phyloP scores from a whole-genome alignment of 1,140 invertebrate species.

The Anastrepha ludens region DNA sequence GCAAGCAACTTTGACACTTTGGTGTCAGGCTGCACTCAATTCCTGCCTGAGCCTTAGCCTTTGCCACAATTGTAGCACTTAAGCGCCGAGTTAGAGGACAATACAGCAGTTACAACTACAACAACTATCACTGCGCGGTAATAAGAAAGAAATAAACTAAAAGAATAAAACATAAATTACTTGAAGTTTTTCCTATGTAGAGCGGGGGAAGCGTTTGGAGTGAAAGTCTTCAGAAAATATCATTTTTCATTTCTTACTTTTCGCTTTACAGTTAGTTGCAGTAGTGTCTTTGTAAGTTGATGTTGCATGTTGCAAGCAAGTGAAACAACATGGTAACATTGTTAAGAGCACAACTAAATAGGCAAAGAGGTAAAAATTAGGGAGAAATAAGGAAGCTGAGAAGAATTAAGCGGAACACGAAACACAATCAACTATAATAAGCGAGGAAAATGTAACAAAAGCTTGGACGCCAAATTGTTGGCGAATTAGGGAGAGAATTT shows the following conservation, averaged over 20 bases:
- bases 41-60: constrained; percentile 30
- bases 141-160: neutral
- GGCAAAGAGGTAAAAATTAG: neutral
- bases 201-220: neutral
- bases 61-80: constrained; percentile 36
- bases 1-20: constrained; percentile 47
- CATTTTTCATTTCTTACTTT: neutral
- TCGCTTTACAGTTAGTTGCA: neutral
- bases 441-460: neutral
- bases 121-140: neutral
- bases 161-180: neutral
- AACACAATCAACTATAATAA: constrained; percentile 32
- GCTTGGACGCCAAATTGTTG: neutral
- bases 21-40: constrained; percentile 29
- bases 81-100: neutral
- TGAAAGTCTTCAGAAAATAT: neutral
- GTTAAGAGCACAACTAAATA: neutral
- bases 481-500: constrained; percentile 11
- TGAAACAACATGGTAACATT: neutral
- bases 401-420: constrained; percentile 1
- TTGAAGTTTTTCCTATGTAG: neutral
- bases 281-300: neutral
- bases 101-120: neutral
- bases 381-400: neutral
- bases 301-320: constrained; percentile 15